A percentile compares a stretch with the other conserved stretches of the same genome.
phyloP scores from a whole-genome alignment of 1,140 invertebrate species.

The Triops longicaudatus region DNA sequence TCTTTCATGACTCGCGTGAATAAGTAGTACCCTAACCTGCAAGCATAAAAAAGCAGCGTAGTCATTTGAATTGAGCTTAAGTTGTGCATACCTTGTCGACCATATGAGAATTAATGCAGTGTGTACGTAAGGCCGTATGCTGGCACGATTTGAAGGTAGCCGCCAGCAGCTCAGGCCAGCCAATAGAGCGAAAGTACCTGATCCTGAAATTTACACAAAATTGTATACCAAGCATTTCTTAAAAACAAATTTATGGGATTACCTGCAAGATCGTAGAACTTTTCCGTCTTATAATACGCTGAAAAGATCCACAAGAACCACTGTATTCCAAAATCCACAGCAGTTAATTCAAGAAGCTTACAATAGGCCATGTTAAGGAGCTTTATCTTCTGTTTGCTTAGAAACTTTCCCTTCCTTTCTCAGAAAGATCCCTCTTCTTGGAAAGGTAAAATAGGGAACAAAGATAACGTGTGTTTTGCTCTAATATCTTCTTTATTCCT shows the following conservation, averaged over 20 bases:
- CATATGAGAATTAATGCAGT: constrained; percentile 39
- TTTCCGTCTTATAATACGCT: constrained; percentile 39
- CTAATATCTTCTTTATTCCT: too few relatives aligned
- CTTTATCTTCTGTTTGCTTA: too few relatives aligned
- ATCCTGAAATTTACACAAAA: constrained; percentile 31
- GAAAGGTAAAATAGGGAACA: too few relatives aligned
- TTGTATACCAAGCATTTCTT: constrained; percentile 13
- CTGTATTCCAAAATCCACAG: constrained; percentile 40
- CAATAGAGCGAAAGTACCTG: constrained; percentile 37
- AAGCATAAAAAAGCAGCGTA: constrained; percentile 24
- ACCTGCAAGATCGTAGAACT: constrained; percentile 44
- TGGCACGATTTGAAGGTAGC: constrained; percentile 31
- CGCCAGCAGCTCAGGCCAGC: constrained; percentile 36
- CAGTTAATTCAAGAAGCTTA: constrained; percentile 29
- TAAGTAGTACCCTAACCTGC: constrained; percentile 40
- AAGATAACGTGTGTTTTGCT: too few relatives aligned
- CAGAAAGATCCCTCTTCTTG: too few relatives aligned
- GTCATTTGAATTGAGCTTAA: not conserved
- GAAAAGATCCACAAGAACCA: constrained; percentile 38
- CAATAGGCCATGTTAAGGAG: not conserved
- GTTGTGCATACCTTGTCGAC: constrained; percentile 38
- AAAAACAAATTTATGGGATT: constrained; percentile 7
- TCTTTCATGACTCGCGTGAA: constrained; percentile 40
- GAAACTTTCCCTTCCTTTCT: too few relatives aligned
- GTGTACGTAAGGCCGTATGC: constrained; percentile 37